Percentiles rank a stretch among this genome's conserved stretches.
phyloP scores from a whole-genome alignment of 2,113 vertebrate species.

The Zeus faber region DNA sequence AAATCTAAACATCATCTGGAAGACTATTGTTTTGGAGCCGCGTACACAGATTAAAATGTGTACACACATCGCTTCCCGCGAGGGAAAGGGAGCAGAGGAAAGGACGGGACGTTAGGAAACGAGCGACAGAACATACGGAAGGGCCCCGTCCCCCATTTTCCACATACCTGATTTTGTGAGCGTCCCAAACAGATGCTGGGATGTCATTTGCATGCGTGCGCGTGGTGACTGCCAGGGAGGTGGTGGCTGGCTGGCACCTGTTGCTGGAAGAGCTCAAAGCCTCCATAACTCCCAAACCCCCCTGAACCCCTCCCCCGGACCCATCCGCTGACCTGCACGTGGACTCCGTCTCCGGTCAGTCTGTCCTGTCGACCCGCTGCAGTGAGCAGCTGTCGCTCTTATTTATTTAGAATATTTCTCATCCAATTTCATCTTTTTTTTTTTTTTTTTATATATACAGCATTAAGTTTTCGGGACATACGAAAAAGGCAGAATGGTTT shows the following conservation, averaged over 20 bases:
- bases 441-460: conserved; percentile 4
- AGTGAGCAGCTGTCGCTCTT: conserved; percentile 17
- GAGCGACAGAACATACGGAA: conserved; percentile 7
- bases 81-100: neutral
- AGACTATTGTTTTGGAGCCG: conserved; percentile 24
- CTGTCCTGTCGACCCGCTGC: conserved; percentile 35
- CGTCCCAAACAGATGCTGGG: conserved; percentile 49
- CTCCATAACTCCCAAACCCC: too few species aligned
- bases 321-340: too few species aligned
- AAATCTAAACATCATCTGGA: conserved; percentile 24
- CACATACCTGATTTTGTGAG: conserved; percentile 38
- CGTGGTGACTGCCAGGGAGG: conserved; percentile 29
- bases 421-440: conserved; percentile 3
- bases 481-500: too few species aligned
- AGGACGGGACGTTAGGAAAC: conserved; percentile 6
- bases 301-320: too few species aligned
- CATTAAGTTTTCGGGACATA: too few species aligned
- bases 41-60: conserved; percentile 25
- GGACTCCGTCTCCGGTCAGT: conserved; percentile 36
- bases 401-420: too few species aligned
- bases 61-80: conserved; percentile 18
- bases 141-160: conserved; percentile 10
- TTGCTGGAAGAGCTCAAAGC: conserved; percentile 32
- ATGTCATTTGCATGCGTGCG: conserved; percentile 45
- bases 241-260: conserved; percentile 36